These are phyloP conservation scores for Dorcus parallelipipedus DNA, from an alignment of 2,888 invertebrate genomes.

Conservation along the genomic window DNA sequence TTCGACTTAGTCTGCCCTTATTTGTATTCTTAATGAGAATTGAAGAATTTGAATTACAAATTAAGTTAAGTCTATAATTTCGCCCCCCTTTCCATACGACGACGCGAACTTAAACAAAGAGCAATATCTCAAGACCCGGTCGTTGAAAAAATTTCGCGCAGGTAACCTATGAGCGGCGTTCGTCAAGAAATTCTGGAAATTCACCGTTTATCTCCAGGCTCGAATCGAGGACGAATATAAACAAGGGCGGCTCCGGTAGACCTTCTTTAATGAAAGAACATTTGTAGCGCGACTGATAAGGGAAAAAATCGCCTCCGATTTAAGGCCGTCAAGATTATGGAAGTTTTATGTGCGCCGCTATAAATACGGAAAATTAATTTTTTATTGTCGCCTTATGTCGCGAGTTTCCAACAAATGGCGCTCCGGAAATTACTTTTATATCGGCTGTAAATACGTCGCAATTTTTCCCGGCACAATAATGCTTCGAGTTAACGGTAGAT, in stretches of 20 bases:
- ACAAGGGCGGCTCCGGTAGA: no score
- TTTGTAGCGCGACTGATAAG: slow-evolving; percentile 22
- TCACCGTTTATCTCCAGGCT: no score
- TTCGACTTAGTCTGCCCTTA: background rate
- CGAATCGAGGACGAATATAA: no score
- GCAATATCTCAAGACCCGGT: no score
- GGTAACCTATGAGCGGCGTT: slow-evolving; percentile 28
- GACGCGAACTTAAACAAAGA: no score
- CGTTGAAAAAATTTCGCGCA: slow-evolving; percentile 6
- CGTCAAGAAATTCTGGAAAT: slow-evolving; percentile 20
- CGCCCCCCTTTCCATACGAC: background rate
- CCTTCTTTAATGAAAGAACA: slow-evolving; percentile 23
- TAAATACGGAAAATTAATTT: no score
- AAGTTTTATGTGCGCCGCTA: background rate
- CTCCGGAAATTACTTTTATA: no score
- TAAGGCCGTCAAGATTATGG: background rate
- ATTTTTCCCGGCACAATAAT: no score
- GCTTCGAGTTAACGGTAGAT: no score
- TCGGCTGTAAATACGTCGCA: no score
- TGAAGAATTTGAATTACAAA: slow-evolving; percentile 18
- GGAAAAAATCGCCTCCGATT: slow-evolving; percentile 8
- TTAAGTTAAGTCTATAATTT: background rate
- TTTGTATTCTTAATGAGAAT: slow-evolving; percentile 12
- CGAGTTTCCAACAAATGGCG: no score
- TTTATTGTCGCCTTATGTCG: no score